Evolutionary conservation across 2,888 invertebrate genomes (phyloP), one percentile per base, ranked within the genome.

Genomic region (Gisinianus flammeolus): DNA sequence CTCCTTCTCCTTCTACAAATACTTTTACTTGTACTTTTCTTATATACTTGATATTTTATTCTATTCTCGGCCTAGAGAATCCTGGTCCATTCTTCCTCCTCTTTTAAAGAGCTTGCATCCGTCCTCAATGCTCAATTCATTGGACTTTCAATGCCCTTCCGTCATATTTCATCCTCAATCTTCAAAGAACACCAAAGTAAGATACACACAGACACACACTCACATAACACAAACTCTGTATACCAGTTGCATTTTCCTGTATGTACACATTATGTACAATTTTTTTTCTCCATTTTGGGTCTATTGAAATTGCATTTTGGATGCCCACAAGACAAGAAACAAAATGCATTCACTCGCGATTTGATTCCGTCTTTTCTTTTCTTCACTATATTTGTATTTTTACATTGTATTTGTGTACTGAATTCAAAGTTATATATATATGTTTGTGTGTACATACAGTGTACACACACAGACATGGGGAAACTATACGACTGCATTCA

Each of bases 61-160:
- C 22, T 58, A 31, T 72, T 72, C 31, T 30, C 31, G 28, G 62
- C 56, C 56, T 22, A 56, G 8, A 35, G 69, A 69, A 69, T 35
- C 44, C 74, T 74, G 67, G 74, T 54, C 74, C 74, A 74, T 52
- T 64, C 35, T 67, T 67, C 67, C 67, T 67, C 44, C 22, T 69
- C 26, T 69, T 69, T 69, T 58, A 62, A 70, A 77, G 33, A 62
- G 33, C 72, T 56, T 69, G 73, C 56, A 77, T 79, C 56, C 79
- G 71, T 64, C 58, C 69, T 75, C 76, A 71, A 79, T 76, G 33
- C 64, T 74, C 62, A 77, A 77, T 77, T 72, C 79, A 79, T 79
- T 68, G 76, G 24, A 73, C 52, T n/a, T 56, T 74, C 74, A 78
- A 78, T 78, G 74, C 35, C 74, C 78, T 78, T 78, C 78, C 74